phyloP scores from a whole-genome alignment of 2,888 invertebrate species.

The Melinaea menophilus region DNA sequence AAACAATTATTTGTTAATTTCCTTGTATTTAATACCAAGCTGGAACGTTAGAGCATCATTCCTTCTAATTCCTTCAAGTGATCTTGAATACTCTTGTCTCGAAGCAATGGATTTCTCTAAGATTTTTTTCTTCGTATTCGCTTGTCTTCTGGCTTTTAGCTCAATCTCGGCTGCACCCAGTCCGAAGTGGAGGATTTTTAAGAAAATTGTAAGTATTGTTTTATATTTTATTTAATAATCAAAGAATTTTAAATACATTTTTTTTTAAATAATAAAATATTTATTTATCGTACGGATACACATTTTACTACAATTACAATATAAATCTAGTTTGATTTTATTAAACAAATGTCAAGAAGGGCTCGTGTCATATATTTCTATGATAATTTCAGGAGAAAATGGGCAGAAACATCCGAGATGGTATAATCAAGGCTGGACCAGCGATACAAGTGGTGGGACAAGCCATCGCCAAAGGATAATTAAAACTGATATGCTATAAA shows the following conservation, averaged over 20 bases:
- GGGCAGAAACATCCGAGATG: constrained; percentile 45
- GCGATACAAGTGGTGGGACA: constrained; percentile 46
- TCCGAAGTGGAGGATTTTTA: constrained; percentile 52
- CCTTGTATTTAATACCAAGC: constrained; percentile 22
- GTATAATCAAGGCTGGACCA: constrained; percentile 50
- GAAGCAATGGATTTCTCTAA: constrained; percentile 34
- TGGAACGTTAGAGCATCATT: constrained; percentile 11
- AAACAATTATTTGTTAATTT: constrained; percentile 14
- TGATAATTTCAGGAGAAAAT: constrained; percentile 43
- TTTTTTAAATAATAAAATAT: not conserved
- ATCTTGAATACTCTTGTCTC: not conserved
- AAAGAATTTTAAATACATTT: not conserved
- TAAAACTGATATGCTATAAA: not conserved
- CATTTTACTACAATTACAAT: not conserved
- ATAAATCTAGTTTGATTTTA: not conserved
- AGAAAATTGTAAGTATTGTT: constrained; percentile 51
- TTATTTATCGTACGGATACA: not conserved
- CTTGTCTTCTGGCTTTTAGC: constrained; percentile 34
- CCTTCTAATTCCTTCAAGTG: constrained; percentile 7
- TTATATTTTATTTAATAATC: constrained; percentile 4
- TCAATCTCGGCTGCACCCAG: constrained; percentile 47
- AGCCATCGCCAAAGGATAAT: constrained; percentile 41
- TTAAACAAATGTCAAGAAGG: too few species aligned
- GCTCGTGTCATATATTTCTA: not conserved
- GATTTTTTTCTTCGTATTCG: constrained; percentile 33